Percentiles rank a stretch among this genome's conserved stretches.
Evolutionary conservation across 2,113 vertebrate genomes (phyloP).

Genomic region (Ascaphus truei): DNA sequence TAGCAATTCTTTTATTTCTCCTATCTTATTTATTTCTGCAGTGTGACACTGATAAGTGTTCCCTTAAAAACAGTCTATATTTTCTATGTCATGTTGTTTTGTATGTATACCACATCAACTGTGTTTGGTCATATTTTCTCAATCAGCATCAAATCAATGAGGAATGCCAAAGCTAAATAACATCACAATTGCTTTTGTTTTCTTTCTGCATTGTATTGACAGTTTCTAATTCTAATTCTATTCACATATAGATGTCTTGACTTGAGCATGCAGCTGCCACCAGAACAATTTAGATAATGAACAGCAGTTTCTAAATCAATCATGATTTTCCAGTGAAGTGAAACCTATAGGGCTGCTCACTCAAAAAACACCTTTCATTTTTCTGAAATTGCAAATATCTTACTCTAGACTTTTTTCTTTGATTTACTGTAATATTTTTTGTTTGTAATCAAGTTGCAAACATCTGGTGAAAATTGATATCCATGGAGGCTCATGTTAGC

Average conservation of each 20-base stretch:
- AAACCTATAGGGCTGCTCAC: constrained; percentile 5
- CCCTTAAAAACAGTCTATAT: not conserved
- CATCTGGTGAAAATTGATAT: too few relatives aligned
- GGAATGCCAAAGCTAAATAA: not conserved
- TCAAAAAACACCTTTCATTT: constrained; percentile 20
- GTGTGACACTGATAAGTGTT: not conserved
- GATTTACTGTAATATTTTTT: too few relatives aligned
- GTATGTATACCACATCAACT: too few relatives aligned
- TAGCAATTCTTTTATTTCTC: not conserved
- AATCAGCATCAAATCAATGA: not conserved
- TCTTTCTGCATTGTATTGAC: not conserved
- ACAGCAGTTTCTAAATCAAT: constrained; percentile 26
- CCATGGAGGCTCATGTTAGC: too few relatives aligned
- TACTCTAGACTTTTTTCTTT: constrained; percentile 14
- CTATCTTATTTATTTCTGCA: not conserved
- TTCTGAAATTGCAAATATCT: constrained; percentile 23
- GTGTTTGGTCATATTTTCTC: too few relatives aligned
- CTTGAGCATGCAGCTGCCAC: not conserved
- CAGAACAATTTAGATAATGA: constrained; percentile 14
- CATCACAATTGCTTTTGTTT: too few relatives aligned
- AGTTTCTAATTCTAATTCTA: not conserved
- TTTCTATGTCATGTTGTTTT: not conserved
- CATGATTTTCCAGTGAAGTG: not conserved
- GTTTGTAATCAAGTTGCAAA: too few relatives aligned
- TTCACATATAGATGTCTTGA: not conserved